These are phyloP conservation scores for Ctena decussata DNA, from an alignment of 2,888 invertebrate genomes.

Conservation along the genomic window DNA sequence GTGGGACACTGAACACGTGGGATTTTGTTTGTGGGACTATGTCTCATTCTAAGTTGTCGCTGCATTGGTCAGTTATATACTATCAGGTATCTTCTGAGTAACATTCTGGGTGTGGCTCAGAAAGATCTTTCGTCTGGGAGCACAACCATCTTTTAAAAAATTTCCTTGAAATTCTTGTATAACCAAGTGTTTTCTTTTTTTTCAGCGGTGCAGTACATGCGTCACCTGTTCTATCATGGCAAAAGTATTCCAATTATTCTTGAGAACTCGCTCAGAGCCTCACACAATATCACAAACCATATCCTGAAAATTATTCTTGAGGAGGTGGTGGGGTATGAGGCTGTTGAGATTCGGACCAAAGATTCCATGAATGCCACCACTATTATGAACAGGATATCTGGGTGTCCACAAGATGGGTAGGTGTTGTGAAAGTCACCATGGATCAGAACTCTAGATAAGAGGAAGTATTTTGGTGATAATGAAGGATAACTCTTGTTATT, in stretches of 20 bases:
- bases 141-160: too few relatives aligned
- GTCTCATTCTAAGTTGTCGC: too few relatives aligned
- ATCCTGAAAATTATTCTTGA: conserved; percentile 86
- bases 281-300: conserved; percentile 86
- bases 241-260: conserved; percentile 79
- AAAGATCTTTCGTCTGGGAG: too few relatives aligned
- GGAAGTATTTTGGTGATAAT: too few relatives aligned
- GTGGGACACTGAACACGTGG: too few relatives aligned
- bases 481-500: too few relatives aligned
- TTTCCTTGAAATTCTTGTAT: too few relatives aligned
- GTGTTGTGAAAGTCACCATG: conserved; percentile 3
- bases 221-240: conserved; percentile 80
- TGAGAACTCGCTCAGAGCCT: conserved; percentile 84
- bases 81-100: too few relatives aligned
- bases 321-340: conserved; percentile 86
- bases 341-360: conserved; percentile 80
- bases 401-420: conserved; percentile 77
- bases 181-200: background rate
- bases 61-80: too few relatives aligned
- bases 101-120: too few relatives aligned
- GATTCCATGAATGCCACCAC: conserved; percentile 81
- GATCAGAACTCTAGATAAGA: too few relatives aligned
- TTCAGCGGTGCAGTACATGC: conserved; percentile 70
- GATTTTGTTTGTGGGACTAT: too few relatives aligned
- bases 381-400: conserved; percentile 84